Evolutionary conservation across 2,888 invertebrate species (phyloP).

Genomic region (Incurvaria masculella): DNA sequence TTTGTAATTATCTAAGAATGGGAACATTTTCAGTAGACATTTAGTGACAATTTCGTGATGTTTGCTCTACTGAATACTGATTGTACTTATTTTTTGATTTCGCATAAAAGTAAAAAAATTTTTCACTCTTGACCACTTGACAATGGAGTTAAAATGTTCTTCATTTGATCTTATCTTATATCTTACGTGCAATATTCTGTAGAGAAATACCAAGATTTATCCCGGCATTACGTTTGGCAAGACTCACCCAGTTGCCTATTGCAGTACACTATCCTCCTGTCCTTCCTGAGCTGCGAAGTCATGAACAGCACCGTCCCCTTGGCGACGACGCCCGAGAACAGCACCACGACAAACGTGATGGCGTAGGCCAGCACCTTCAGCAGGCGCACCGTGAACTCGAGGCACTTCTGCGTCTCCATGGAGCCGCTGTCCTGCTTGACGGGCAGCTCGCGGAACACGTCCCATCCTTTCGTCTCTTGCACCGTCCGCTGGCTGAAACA

Average conservation of each 20-base stretch:
- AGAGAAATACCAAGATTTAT: no score
- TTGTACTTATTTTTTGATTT: no score
- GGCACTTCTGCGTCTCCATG: conserved; percentile 82
- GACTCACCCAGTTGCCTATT: conserved; percentile 79
- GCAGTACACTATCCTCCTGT: conserved; percentile 75
- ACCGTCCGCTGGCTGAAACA: conserved; percentile 74
- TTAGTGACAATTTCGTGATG: no score
- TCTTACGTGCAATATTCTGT: no score
- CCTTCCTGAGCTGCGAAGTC: conserved; percentile 83
- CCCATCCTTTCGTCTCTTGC: conserved; percentile 93
- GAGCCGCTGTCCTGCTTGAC: conserved; percentile 86
- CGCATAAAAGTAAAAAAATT: no score
- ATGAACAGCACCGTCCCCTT: conserved; percentile 89
- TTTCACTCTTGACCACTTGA: no score
- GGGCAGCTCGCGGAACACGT: conserved; percentile 92
- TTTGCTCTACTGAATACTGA: no score
- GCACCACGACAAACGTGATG: conserved; percentile 80
- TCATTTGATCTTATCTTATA: no score
- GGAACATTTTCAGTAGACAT: no score
- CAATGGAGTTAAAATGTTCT: no score
- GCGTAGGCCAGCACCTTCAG: conserved; percentile 83
- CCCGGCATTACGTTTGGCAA: no score
- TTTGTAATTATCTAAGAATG: no score
- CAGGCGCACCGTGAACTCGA: conserved; percentile 80
- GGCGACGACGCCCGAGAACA: conserved; percentile 81